These are phyloP conservation scores for Drosophila novamexicana DNA, from an alignment of 1,140 invertebrate genomes.

Conservation along the genomic window DNA sequence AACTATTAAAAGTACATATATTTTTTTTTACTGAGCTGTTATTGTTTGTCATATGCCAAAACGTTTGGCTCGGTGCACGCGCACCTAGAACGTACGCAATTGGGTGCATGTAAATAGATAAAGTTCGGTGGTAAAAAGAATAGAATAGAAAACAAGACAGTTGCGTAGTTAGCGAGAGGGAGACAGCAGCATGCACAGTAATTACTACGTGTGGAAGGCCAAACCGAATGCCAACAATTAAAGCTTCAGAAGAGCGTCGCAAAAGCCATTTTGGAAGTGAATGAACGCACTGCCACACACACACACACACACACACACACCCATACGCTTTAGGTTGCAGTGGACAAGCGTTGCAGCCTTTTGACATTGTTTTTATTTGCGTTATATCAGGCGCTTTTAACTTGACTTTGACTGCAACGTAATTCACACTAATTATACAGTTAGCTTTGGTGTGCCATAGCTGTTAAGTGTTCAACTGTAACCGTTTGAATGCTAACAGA, in stretches of 20 bases:
- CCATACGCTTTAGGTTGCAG: background rate
- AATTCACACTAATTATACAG: conserved; percentile 1
- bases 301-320: conserved; percentile 1
- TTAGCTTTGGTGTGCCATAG: background rate
- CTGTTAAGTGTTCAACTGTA: background rate
- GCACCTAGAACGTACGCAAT: conserved; percentile 26
- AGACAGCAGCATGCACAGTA: conserved; percentile 15
- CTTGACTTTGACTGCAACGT: background rate
- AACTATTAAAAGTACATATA: conserved; percentile 4
- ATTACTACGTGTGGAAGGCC: conserved; percentile 50
- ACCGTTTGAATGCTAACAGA: background rate
- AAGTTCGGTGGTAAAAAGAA: conserved; percentile 30
- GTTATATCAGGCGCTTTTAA: background rate
- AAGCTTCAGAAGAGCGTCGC: conserved; percentile 31
- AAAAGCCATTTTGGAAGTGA: conserved; percentile 58
- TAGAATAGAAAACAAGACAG: conserved; percentile 5
- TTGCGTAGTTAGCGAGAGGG: conserved; percentile 9
- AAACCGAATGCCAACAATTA: conserved; percentile 55
- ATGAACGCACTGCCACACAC: conserved; percentile 46
- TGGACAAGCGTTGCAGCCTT: conserved; percentile 11
- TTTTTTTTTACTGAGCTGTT: conserved; percentile 5
- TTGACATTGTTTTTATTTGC: conserved; percentile 17
- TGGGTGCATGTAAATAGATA: conserved; percentile 63
- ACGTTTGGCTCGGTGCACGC: conserved; percentile 22
- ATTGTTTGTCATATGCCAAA: conserved; percentile 30